These are phyloP conservation scores for Thera britannica DNA, from an alignment of 2,888 invertebrate genomes.

Conservation along the genomic window DNA sequence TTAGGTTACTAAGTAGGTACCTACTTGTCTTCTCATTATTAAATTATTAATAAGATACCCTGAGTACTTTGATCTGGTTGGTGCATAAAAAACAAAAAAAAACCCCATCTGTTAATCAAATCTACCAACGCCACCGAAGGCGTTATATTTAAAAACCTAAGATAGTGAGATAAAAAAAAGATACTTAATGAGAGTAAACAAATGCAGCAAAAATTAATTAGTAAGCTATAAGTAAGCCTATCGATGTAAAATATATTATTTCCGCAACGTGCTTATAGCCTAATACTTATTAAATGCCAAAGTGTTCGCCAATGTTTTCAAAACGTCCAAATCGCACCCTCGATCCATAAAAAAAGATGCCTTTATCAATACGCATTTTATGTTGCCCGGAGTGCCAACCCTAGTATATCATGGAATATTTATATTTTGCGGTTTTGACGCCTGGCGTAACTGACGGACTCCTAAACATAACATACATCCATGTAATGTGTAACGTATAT, in stretches of 20 bases:
- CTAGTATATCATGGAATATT: conserved; percentile 58
- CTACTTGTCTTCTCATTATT: neutral
- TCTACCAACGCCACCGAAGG: too few relatives aligned
- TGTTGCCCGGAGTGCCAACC: conserved; percentile 42
- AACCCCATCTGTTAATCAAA: too few relatives aligned
- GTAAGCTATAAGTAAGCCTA: too few relatives aligned
- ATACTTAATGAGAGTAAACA: too few relatives aligned
- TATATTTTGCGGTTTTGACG: conserved; percentile 52
- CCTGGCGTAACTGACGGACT: neutral
- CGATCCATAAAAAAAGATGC: conserved; percentile 29
- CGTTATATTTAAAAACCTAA: too few relatives aligned
- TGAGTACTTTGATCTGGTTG: conserved; percentile 1
- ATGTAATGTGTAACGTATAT: too few relatives aligned
- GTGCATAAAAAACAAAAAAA: too few relatives aligned
- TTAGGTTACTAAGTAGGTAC: neutral
- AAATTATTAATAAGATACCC: neutral
- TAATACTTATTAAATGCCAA: too few relatives aligned
- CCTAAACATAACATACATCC: neutral
- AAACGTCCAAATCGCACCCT: conserved; percentile 29
- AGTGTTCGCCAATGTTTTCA: conserved; percentile 14
- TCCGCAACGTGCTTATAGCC: too few relatives aligned
- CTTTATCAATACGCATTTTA: conserved; percentile 39
- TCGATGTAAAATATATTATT: too few relatives aligned
- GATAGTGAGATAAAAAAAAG: too few relatives aligned
- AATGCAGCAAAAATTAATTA: too few relatives aligned